phyloP scores from a whole-genome alignment of 2,113 vertebrate genomes.

The Lonchura striata region DNA sequence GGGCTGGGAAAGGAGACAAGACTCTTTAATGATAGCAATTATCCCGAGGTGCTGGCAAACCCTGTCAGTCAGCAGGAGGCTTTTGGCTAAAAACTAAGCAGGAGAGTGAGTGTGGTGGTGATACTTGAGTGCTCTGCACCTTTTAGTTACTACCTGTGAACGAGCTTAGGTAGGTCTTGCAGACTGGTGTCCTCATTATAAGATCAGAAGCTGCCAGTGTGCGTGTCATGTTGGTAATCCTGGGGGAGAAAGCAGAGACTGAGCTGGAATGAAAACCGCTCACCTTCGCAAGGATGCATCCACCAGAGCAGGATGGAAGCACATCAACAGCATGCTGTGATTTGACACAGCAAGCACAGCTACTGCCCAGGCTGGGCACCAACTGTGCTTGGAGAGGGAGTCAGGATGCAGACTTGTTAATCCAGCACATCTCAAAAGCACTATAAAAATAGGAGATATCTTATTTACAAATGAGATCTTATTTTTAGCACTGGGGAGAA shows the following conservation, averaged over 20 bases:
- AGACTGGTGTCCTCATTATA: not conserved
- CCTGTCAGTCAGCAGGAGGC: not conserved
- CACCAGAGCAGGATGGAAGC: not conserved
- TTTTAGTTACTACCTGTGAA: not conserved
- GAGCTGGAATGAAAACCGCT: not conserved
- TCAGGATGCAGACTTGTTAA: not conserved
- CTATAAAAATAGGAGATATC: conserved; percentile 8
- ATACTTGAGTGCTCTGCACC: not conserved
- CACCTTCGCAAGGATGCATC: not conserved
- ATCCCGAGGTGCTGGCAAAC: not conserved
- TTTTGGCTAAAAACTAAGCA: not conserved
- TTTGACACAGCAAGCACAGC: not conserved
- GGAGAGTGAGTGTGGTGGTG: not conserved
- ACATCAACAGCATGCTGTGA: not conserved
- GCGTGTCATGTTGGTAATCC: not conserved
- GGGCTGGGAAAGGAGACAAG: not conserved
- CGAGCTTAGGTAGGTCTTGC: not conserved
- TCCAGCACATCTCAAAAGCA: not conserved
- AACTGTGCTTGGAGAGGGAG: not conserved
- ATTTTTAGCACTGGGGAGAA: not conserved
- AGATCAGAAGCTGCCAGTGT: not conserved
- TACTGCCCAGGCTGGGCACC: not conserved
- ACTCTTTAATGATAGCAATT: not conserved
- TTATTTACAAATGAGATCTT: conserved; percentile 46
- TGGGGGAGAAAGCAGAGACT: not conserved